Base-by-base conservation (phyloP, 2,888 invertebrate species). In the Polyommatus icarus region DNA sequence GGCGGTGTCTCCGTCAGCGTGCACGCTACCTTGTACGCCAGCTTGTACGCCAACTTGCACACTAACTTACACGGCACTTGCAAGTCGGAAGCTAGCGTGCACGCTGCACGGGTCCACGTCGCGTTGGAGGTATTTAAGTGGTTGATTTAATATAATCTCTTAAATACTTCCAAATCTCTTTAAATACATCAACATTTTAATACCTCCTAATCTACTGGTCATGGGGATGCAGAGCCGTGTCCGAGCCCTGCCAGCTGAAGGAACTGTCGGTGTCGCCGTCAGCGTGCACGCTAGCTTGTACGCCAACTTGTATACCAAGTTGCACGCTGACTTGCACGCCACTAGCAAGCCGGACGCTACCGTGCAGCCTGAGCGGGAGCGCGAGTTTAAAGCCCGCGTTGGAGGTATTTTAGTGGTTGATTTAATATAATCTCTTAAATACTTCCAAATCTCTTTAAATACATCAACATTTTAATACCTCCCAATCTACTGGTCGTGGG, bases 191-290 rank as follows among this genome's bases (percentile, higher is more conserved):
- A n/a, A n/a, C n/a, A n/a, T n/a, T n/a, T n/a, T n/a, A n/a, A n/a
- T n/a, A n/a, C n/a, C n/a, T n/a, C n/a, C n/a, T n/a, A n/a, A n/a
- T n/a, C n/a, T n/a, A n/a, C n/a, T n/a, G n/a, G n/a, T n/a, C n/a
- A n/a, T 78, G n/a, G n/a, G n/a, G n/a, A n/a, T 24, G 24, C 1
- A 24, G 79, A 24, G 84, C 83, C 15, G 85, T 86, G 71, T 83
- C 87, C 1, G 24, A 91, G 0, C 91, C 93, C 78, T 89, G 91
- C 93, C 93, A 94, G 77, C 92, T 93, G 82, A 93, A 94, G 0
- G 91, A 91, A 82, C 91, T 92, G 29, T 93, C 94, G 0, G 92
- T 91, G n/a, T 93, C 94, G 0, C 93, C 94, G 78, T 93, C 93
- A 7, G 84, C 85, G 80, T 24, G 32, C 32, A 32, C 32, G 32